These are phyloP conservation scores for Sitobion miscanthi DNA, from an alignment of 1,140 invertebrate species.

Conservation along the genomic window DNA sequence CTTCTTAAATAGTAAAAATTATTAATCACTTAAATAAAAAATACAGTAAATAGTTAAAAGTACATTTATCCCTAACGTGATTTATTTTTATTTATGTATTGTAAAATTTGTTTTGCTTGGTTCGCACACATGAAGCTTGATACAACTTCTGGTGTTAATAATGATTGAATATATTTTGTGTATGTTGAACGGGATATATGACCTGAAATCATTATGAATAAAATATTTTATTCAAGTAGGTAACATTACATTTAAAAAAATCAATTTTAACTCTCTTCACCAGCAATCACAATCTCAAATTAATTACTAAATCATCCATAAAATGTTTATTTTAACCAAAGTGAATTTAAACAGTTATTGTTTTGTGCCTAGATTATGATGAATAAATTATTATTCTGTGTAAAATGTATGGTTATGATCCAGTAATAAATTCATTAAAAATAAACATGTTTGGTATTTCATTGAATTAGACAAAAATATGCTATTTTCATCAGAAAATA, in stretches of 20 bases:
- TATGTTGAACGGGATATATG: constrained; percentile 8
- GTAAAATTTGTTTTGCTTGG: constrained; percentile 18
- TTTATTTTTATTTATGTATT: not conserved
- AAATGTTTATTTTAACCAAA: not conserved
- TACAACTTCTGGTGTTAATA: not conserved
- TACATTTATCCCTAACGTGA: not conserved
- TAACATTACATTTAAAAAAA: not conserved
- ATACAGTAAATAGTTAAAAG: not conserved
- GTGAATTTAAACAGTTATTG: not conserved
- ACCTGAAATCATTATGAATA: constrained; percentile 20
- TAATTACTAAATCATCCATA: not conserved
- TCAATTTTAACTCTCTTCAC: not conserved
- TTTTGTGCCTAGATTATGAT: not conserved
- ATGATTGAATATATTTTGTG: not conserved
- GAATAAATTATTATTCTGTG: not conserved
- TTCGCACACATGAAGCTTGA: constrained; percentile 26
- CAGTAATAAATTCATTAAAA: no score
- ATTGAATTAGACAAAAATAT: not conserved
- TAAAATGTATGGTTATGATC: not conserved
- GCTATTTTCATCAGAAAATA: not conserved
- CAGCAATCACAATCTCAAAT: not conserved
- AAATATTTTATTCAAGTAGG: not conserved
- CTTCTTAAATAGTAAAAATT: not conserved
- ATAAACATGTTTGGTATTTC: not conserved
- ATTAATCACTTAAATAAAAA: not conserved